Evolutionary conservation across 2,888 invertebrate genomes (phyloP).

Genomic region (Andrena chrysosceles): DNA sequence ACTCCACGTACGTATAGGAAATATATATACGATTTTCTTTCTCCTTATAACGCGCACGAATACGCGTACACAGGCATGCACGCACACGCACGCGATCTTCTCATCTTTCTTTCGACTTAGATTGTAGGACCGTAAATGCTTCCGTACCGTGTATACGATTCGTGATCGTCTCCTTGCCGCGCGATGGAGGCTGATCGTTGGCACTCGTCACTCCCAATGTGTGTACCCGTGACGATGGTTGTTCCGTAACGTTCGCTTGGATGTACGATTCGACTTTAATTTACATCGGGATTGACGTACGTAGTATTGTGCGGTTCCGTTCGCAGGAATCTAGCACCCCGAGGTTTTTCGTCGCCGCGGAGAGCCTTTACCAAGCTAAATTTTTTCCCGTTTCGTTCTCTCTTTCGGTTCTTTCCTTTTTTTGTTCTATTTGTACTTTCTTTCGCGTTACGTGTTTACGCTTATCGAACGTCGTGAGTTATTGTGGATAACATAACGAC

Average conservation of each 20-base stretch:
- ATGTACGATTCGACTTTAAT: constrained; percentile 59
- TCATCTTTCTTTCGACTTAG: constrained; percentile 46
- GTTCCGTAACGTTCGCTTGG: constrained; percentile 51
- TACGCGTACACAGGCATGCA: constrained; percentile 12
- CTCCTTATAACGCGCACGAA: constrained; percentile 30
- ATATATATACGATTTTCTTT: constrained; percentile 26
- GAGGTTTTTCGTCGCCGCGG: constrained; percentile 50
- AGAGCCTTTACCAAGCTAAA: constrained; percentile 37
- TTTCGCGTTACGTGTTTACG: constrained; percentile 74
- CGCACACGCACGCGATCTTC: constrained; percentile 16
- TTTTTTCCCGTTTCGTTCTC: no score
- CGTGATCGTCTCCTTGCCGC: constrained; percentile 72
- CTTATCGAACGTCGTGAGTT: constrained; percentile 77
- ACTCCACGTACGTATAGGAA: background rate
- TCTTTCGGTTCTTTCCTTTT: background rate
- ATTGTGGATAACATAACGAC: constrained; percentile 81
- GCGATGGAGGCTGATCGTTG: constrained; percentile 74
- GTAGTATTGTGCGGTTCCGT: constrained; percentile 62
- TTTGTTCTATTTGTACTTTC: constrained; percentile 69
- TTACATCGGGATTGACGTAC: constrained; percentile 70
- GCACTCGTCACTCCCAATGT: constrained; percentile 68
- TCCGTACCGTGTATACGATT: constrained; percentile 76
- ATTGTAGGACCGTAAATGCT: constrained; percentile 61
- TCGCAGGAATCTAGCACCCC: constrained; percentile 53
- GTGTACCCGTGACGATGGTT: constrained; percentile 58